Percentiles rank a stretch among this genome's conserved stretches.
Evolutionary conservation across 2,797 vertebrate species (phyloP).

Genomic region (Ctenochaetus hawaiiensis): DNA sequence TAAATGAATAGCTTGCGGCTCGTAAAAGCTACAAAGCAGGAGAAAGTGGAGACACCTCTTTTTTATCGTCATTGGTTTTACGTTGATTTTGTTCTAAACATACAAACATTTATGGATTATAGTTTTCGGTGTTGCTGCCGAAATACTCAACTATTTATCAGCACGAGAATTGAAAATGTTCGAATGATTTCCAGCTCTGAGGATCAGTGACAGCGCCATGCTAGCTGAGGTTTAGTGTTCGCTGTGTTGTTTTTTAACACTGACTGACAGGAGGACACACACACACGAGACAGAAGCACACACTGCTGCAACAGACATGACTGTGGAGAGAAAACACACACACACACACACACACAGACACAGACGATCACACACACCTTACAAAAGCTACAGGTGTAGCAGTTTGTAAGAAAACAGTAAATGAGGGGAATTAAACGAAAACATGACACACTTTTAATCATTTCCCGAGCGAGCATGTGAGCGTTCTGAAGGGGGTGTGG

Average conservation of each 20-base stretch:
- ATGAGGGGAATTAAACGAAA: conserved; percentile 2
- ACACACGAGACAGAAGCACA: conserved; percentile 22
- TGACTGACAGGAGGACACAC: conserved; percentile 25
- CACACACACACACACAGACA: background rate
- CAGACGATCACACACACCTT: conserved; percentile 26
- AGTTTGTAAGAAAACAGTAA: conserved; percentile 52
- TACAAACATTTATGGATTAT: no score
- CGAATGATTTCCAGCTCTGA: background rate
- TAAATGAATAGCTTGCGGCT: no score
- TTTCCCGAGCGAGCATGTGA: background rate
- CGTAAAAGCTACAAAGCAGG: no score
- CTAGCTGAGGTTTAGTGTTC: background rate
- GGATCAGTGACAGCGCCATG: background rate
- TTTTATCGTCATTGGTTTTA: no score
- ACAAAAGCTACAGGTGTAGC: conserved; percentile 46
- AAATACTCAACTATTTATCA: background rate
- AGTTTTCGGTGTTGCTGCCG: no score
- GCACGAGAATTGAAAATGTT: background rate
- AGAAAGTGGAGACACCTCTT: no score
- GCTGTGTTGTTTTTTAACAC: conserved; percentile 15
- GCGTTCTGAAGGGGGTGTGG: background rate
- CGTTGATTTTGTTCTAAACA: no score
- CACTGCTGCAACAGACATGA: conserved; percentile 12
- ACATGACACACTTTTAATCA: background rate
- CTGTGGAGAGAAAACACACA: conserved; percentile 44